Evolutionary conservation across 2,797 vertebrate species (phyloP).

Genomic region (Aldrovandia affinis): DNA sequence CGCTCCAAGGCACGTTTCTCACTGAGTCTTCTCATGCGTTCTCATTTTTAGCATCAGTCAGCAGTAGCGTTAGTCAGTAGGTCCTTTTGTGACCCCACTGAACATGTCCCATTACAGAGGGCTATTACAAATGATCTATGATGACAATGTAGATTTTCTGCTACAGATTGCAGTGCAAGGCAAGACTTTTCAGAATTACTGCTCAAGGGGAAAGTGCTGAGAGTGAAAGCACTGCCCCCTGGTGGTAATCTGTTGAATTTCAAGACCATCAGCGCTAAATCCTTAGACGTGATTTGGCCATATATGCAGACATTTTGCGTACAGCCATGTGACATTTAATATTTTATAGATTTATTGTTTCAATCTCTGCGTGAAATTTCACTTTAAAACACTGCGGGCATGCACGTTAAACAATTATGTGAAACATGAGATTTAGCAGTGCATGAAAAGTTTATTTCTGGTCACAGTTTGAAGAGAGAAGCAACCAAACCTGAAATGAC

Average conservation of each 20-base stretch:
- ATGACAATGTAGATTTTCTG: neutral
- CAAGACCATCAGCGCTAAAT: neutral
- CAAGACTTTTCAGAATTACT: neutral
- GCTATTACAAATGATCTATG: neutral
- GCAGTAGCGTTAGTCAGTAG: neutral
- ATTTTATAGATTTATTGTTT: neutral
- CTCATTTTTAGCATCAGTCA: neutral
- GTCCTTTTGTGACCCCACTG: neutral
- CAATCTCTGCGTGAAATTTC: too few species aligned
- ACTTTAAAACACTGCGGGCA: too few species aligned
- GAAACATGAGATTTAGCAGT: too few species aligned
- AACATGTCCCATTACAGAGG: neutral
- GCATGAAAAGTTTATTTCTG: neutral
- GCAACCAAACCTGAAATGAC: neutral
- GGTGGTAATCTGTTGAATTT: neutral
- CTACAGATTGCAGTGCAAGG: neutral
- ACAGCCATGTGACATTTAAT: neutral
- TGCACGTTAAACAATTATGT: too few species aligned
- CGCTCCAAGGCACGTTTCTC: too few species aligned
- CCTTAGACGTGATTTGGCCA: neutral
- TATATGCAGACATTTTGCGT: neutral
- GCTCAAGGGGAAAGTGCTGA: neutral
- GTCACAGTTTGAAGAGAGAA: neutral
- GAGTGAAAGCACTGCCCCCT: conserved; percentile 1
- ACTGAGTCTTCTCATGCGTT: neutral